Conservation (phyloP, 2,888 invertebrate genomes). For the Hyppa rectilinea region DNA sequence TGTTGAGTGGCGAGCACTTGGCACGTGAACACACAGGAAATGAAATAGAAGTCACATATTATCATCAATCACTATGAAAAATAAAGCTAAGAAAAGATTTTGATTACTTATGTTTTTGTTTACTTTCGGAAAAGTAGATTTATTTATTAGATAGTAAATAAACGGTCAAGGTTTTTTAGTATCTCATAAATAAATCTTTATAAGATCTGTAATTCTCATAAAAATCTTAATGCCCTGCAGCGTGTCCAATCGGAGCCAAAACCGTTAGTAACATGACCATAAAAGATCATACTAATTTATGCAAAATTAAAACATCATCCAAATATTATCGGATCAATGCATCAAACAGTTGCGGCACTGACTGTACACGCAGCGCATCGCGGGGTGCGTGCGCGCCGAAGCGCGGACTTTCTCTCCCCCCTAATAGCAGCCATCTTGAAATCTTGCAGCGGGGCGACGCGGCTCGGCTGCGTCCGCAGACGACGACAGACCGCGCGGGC, state of each 20-base stretch:
- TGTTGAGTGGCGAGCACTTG: slow-evolving; percentile 31
- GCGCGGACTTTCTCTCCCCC: slow-evolving; percentile 87
- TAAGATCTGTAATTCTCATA: not conserved
- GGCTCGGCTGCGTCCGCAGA: slow-evolving; percentile 85
- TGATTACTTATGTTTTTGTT: not conserved
- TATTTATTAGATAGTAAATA: not conserved
- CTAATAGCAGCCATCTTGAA: slow-evolving; percentile 78
- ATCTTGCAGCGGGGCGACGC: slow-evolving; percentile 86
- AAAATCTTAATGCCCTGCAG: not conserved
- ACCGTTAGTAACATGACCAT: slow-evolving; percentile 28
- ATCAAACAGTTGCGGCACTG: slow-evolving; percentile 57
- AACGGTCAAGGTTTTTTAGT: too few species aligned
- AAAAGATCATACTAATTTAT: slow-evolving; percentile 58
- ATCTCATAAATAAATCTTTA: too few species aligned
- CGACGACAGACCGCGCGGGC: slow-evolving; percentile 90
- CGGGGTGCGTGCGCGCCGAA: slow-evolving; percentile 80
- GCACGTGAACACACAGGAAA: slow-evolving; percentile 30
- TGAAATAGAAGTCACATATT: slow-evolving; percentile 32
- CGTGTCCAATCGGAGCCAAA: slow-evolving; percentile 50
- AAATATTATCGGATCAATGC: slow-evolving; percentile 52
- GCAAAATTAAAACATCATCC: slow-evolving; percentile 49
- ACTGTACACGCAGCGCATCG: slow-evolving; percentile 68
- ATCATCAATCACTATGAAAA: slow-evolving; percentile 25
- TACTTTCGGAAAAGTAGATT: not conserved
- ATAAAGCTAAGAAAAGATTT: not conserved